Conservation (phyloP, 2,113 vertebrate genomes). For the Chroicocephalus ridibundus region DNA sequence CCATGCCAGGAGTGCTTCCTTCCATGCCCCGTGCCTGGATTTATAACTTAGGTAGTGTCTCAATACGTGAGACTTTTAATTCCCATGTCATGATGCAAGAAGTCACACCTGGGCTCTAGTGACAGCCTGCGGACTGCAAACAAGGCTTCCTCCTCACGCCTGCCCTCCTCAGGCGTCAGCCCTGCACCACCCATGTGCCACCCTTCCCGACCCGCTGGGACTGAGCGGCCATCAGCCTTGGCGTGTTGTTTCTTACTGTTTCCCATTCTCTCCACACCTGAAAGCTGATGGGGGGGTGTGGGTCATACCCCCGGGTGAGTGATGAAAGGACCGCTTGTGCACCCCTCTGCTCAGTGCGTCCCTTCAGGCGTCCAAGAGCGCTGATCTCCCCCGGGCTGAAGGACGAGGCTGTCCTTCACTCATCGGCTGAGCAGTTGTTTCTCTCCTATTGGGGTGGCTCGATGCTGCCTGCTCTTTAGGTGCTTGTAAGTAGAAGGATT, state of each 20-base stretch:
- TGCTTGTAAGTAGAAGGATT: not conserved
- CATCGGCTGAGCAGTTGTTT: not conserved
- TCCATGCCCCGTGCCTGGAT: not conserved
- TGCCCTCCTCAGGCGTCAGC: not conserved
- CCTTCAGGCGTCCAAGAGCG: not conserved
- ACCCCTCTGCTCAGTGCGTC: not conserved
- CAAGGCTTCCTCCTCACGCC: not conserved
- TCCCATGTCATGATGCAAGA: not conserved
- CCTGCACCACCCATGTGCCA: not conserved
- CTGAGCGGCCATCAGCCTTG: fast-evolving
- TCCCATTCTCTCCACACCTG: not conserved
- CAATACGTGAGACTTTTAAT: not conserved
- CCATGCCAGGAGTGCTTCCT: not conserved
- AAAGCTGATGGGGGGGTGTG: not conserved
- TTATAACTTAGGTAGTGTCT: not conserved
- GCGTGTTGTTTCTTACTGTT: not conserved
- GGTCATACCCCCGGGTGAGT: too few relatives aligned
- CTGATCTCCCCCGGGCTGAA: not conserved
- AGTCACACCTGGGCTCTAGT: not conserved
- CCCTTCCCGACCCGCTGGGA: not conserved
- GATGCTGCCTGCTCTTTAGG: not conserved
- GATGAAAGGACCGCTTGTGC: not conserved
- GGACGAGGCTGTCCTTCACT: not conserved
- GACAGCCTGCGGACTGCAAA: not conserved
- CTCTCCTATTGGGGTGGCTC: not conserved